These are phyloP conservation scores for Donacobius atricapilla DNA, from an alignment of 2,113 vertebrate species.

Conservation along the genomic window DNA sequence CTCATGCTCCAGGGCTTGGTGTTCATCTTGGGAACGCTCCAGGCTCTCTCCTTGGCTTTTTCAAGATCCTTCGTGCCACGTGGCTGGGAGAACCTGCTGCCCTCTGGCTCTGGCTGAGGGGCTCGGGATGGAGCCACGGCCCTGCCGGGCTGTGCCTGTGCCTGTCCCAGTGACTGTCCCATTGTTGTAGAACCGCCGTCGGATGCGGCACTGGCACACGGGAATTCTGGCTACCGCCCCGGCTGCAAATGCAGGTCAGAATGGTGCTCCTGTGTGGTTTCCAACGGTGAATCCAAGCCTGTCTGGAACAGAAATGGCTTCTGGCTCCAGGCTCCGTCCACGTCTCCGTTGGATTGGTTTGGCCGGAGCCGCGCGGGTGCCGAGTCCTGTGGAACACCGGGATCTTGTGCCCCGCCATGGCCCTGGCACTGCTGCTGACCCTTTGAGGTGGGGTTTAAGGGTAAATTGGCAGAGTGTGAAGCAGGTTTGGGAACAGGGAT, in stretches of 20 bases:
- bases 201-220: not conserved
- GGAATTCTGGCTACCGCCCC: not conserved
- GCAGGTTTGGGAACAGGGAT: not conserved
- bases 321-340: not conserved
- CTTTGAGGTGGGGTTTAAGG: not conserved
- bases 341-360: rapidly evolving
- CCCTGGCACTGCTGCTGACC: not conserved
- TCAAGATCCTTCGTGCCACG: rapidly evolving
- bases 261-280: not conserved
- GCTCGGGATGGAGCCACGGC: not conserved
- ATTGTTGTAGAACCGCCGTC: rapidly evolving
- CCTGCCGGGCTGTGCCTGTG: not conserved
- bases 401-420: rapidly evolving
- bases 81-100: not conserved
- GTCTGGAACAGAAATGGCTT: not conserved
- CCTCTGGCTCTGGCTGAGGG: not conserved
- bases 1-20: rapidly evolving
- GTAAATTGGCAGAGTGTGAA: not conserved
- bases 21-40: not conserved
- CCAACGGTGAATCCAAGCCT: not conserved
- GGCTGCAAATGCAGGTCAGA: not conserved
- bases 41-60: not conserved
- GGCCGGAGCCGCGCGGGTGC: rapidly evolving
- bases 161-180: rapidly evolving
- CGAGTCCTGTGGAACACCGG: rapidly evolving